Evolutionary conservation across 92 coral and sea anemone species (phyloP).

Genomic region (Paragorgia papillata): DNA sequence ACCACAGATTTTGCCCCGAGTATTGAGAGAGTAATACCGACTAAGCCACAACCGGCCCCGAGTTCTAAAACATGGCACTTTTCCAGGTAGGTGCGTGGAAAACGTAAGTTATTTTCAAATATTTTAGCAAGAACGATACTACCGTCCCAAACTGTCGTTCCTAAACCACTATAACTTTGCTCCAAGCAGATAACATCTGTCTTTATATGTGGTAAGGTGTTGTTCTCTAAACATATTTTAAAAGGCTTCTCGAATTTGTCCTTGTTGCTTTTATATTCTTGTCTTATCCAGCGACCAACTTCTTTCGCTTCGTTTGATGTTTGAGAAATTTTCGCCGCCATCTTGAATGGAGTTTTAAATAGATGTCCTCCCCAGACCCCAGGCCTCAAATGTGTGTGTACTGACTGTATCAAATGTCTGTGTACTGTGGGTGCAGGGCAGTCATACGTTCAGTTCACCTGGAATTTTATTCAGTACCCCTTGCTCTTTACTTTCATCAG

Average conservation of each 20-base stretch:
- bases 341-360: background rate
- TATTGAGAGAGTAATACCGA: conserved; percentile 72
- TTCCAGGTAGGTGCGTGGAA: conserved; percentile 54
- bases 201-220: background rate
- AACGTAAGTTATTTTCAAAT: conserved; percentile 71
- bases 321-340: background rate
- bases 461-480: no score
- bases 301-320: background rate
- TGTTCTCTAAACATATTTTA: conserved; percentile 53
- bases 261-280: conserved; percentile 90
- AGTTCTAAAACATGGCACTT: conserved; percentile 68
- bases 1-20: conserved; percentile 75
- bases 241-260: conserved; percentile 75
- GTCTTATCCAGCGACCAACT: conserved; percentile 72
- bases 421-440: no score
- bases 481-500: no score
- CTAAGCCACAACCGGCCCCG: conserved; percentile 95
- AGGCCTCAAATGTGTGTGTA: no score
- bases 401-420: no score
- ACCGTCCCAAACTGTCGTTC: conserved; percentile 98
- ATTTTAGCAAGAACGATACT: conserved; percentile 92
- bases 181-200: conserved; percentile 27
- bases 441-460: no score
- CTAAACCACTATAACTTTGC: conserved; percentile 80
- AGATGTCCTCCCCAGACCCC: no score